Evolutionary conservation across 1,140 invertebrate species (phyloP).

Genomic region (Pantala flavescens): DNA sequence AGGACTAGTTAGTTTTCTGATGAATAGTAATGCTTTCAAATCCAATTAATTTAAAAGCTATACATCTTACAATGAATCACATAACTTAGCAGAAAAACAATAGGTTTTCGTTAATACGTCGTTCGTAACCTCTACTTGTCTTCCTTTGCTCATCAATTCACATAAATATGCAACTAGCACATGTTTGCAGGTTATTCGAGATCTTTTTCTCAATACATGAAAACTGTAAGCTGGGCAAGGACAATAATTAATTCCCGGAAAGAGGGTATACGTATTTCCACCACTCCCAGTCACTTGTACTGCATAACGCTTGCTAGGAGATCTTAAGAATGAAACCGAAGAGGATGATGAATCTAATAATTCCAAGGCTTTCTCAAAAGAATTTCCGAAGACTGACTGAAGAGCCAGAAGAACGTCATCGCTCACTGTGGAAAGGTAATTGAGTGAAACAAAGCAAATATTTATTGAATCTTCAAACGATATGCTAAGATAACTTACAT

Average conservation of each 20-base stretch:
- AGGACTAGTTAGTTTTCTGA: too few species aligned
- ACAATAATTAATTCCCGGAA: constrained; percentile 51
- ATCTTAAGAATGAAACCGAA: constrained; percentile 13
- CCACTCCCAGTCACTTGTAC: constrained; percentile 46
- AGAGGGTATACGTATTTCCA: constrained; percentile 45
- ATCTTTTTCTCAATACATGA: constrained; percentile 41
- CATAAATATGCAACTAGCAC: constrained; percentile 40
- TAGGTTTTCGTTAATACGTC: neutral
- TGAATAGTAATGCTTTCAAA: too few species aligned
- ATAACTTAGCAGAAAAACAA: neutral
- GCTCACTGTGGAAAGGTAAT: constrained; percentile 29
- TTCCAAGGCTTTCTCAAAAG: constrained; percentile 45
- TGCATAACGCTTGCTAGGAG: constrained; percentile 29
- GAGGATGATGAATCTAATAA: constrained; percentile 39
- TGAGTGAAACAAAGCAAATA: neutral
- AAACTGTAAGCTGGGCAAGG: constrained; percentile 45
- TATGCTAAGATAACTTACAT: neutral
- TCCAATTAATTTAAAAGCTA: too few species aligned
- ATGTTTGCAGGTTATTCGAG: constrained; percentile 51
- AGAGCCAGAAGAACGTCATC: constrained; percentile 42
- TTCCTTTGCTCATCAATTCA: neutral
- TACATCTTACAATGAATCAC: neutral
- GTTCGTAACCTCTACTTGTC: neutral
- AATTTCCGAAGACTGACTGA: constrained; percentile 42
- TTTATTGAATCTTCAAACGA: neutral